These are phyloP conservation scores for Epinephelus lanceolatus DNA, from an alignment of 2,113 vertebrate genomes.

Conservation along the genomic window DNA sequence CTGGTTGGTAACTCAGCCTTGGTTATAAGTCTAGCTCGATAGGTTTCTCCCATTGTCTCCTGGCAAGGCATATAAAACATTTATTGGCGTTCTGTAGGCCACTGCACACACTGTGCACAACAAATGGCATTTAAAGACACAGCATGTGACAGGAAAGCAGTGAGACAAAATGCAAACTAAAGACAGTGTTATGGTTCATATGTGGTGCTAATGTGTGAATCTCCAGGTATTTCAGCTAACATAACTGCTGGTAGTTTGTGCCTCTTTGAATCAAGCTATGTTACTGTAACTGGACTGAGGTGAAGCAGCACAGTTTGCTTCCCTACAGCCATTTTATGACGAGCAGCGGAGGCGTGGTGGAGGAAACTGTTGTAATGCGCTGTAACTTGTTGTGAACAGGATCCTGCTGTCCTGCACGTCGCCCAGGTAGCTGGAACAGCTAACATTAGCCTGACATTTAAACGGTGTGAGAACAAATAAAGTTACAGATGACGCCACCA, in stretches of 20 bases:
- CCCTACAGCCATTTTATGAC: constrained; percentile 65
- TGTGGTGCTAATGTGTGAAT: not conserved
- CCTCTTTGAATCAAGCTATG: not conserved
- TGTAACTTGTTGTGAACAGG: not conserved
- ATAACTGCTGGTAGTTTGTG: not conserved
- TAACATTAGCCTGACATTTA: constrained; percentile 10
- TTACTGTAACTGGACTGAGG: not conserved
- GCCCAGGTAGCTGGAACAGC: not conserved
- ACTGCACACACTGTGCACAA: not conserved
- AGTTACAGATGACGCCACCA: fast-evolving
- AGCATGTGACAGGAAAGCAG: not conserved
- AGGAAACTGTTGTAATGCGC: constrained; percentile 6
- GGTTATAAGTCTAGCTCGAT: not conserved
- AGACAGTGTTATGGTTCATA: not conserved
- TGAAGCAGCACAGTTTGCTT: constrained; percentile 12
- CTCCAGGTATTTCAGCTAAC: not conserved
- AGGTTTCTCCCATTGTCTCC: not conserved
- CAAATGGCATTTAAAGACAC: not conserved
- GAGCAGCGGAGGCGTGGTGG: constrained; percentile 33
- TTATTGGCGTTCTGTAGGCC: not conserved
- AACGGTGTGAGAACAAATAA: not conserved
- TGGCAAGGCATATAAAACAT: not conserved
- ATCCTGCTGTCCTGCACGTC: not conserved
- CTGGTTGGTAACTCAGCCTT: not conserved
- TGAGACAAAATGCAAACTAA: not conserved